A percentile compares a stretch with the other conserved stretches of the same genome.
phyloP scores from a whole-genome alignment of 2,113 vertebrate genomes.

The Cyanistes caeruleus region DNA sequence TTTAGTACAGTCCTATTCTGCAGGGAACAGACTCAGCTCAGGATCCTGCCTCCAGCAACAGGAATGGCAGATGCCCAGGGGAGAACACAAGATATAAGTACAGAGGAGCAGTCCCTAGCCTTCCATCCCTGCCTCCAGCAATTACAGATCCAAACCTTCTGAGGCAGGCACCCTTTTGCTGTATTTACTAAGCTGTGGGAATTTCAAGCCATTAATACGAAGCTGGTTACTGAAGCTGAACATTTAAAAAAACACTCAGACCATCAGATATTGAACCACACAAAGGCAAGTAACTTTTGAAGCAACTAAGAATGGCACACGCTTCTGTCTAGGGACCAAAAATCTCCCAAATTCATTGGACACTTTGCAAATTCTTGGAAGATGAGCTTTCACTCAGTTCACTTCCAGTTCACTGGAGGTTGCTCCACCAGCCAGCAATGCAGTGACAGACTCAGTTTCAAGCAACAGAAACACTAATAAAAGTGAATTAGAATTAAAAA shows the following conservation, averaged over 20 bases:
- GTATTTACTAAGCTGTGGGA: not conserved
- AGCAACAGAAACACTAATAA: not conserved
- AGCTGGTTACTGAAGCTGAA: not conserved
- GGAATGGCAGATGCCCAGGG: not conserved
- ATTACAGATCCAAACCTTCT: not conserved
- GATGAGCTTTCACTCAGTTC: not conserved
- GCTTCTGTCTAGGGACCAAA: not conserved
- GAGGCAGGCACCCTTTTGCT: not conserved
- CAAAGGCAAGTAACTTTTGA: not conserved
- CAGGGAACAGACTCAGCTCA: not conserved
- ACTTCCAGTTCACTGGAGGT: not conserved
- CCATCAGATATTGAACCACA: not conserved
- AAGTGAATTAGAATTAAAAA: conserved; percentile 23
- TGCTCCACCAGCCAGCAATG: not conserved
- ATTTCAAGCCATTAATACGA: not conserved
- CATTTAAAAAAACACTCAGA: not conserved
- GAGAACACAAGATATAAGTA: not conserved
- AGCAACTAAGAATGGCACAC: not conserved
- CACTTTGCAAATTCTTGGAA: not conserved
- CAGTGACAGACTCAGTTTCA: not conserved
- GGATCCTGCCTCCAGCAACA: not conserved
- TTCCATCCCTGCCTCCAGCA: not conserved
- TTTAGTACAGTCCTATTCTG: not conserved
- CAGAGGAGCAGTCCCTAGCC: not conserved
- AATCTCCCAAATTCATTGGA: not conserved